phyloP scores from a whole-genome alignment of 37 sponge, comb jelly and placozoan genomes.

The Aplysina aerophoba region DNA sequence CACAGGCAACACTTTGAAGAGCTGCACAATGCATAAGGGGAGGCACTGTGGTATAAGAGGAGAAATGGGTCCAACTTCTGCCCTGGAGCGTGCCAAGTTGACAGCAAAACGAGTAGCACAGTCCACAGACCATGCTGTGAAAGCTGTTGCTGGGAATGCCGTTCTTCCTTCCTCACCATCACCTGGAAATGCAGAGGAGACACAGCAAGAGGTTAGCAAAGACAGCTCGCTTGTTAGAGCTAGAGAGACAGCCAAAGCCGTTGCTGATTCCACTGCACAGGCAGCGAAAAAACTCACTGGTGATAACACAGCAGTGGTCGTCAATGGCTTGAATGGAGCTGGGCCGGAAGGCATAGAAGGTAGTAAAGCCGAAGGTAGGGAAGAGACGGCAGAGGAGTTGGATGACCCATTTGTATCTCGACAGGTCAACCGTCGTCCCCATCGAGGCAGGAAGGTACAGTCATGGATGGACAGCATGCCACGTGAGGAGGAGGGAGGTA shows the following conservation, averaged over 20 bases:
- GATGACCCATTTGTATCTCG: background rate
- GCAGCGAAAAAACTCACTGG: slow-evolving; percentile 54
- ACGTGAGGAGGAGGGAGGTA: background rate
- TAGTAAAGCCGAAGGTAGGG: background rate
- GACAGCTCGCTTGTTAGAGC: slow-evolving; percentile 27
- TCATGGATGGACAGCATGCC: slow-evolving; percentile 8
- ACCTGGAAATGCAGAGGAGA: background rate
- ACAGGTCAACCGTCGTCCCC: background rate
- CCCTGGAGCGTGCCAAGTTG: slow-evolving; percentile 29
- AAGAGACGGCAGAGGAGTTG: background rate
- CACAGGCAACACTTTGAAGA: background rate
- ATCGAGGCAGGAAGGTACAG: background rate
- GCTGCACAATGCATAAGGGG: background rate
- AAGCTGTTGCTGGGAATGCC: background rate
- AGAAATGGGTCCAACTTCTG: background rate
- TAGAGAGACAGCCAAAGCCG: slow-evolving; percentile 44
- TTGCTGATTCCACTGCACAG: slow-evolving; percentile 59
- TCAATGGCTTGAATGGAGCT: background rate
- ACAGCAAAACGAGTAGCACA: slow-evolving; percentile 68
- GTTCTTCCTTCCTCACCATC: background rate
- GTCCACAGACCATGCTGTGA: slow-evolving; percentile 63
- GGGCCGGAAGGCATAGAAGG: background rate
- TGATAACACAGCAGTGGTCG: background rate
- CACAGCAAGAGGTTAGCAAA: background rate
- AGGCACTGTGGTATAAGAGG: background rate